A percentile compares a stretch with the other conserved stretches of the same genome.
Conservation (phyloP, 2,797 vertebrate species). For the Simalia tracyae region DNA sequence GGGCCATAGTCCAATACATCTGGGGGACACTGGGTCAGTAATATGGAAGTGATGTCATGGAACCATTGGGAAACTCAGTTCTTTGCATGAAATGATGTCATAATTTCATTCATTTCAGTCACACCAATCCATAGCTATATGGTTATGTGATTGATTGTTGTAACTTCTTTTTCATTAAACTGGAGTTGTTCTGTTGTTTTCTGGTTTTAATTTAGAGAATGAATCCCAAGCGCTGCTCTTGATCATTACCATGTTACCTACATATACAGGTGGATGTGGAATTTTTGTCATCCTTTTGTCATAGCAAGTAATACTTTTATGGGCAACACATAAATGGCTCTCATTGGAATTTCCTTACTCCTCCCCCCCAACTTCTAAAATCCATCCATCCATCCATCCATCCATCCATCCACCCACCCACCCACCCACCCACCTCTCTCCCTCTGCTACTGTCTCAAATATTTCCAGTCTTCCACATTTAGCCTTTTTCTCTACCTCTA, state of each 20-base stretch:
- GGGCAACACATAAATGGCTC: neutral
- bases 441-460: neutral
- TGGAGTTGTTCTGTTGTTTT: neutral
- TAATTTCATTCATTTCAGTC: neutral
- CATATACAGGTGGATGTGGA: neutral
- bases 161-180: neutral
- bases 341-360: neutral
- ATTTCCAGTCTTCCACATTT: neutral
- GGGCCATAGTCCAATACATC: neutral
- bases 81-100: neutral
- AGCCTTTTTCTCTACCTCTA: neutral
- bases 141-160: neutral
- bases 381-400: neutral
- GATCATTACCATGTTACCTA: neutral
- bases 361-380: no score
- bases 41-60: neutral
- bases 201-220: neutral
- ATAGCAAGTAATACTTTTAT: neutral
- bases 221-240: neutral
- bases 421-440: neutral
- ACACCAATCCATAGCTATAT: neutral
- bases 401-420: neutral
- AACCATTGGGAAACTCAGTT: neutral
- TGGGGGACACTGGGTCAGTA: neutral
- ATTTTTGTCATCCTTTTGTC: neutral